These are phyloP conservation scores for Siniperca knerii DNA, from an alignment of 2,113 vertebrate genomes.

Conservation along the genomic window DNA sequence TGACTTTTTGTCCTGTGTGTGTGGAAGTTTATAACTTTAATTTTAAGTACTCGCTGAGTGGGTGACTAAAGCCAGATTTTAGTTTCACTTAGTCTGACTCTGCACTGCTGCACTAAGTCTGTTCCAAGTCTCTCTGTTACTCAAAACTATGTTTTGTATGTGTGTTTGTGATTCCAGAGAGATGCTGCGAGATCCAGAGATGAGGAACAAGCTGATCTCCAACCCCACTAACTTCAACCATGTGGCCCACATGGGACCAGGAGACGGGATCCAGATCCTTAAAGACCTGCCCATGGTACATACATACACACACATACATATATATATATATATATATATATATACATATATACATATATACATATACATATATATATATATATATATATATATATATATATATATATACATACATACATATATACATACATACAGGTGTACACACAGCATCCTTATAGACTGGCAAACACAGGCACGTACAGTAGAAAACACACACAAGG, in stretches of 20 bases:
- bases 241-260: constrained; percentile 99
- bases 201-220: constrained; percentile 99
- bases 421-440: no score
- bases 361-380: no score
- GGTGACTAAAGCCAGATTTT: not conserved
- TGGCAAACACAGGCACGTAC: not conserved
- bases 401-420: no score
- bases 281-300: constrained; percentile 97
- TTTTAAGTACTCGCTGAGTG: not conserved
- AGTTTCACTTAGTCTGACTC: not conserved
- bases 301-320: not conserved
- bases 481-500: not conserved
- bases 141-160: not conserved
- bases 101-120: not conserved
- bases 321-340: not conserved
- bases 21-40: not conserved
- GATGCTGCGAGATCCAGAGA: constrained; percentile 98
- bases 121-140: not conserved
- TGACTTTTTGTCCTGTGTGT: not conserved
- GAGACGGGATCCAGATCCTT: constrained; percentile 98
- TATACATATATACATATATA: constrained; percentile 68
- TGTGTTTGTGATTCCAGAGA: constrained; percentile 87
- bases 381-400: no score
- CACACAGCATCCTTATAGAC: not conserved
- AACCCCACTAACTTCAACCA: constrained; percentile 99